Conservation (phyloP, 2,888 invertebrate genomes). For the Sisyra nigra region DNA sequence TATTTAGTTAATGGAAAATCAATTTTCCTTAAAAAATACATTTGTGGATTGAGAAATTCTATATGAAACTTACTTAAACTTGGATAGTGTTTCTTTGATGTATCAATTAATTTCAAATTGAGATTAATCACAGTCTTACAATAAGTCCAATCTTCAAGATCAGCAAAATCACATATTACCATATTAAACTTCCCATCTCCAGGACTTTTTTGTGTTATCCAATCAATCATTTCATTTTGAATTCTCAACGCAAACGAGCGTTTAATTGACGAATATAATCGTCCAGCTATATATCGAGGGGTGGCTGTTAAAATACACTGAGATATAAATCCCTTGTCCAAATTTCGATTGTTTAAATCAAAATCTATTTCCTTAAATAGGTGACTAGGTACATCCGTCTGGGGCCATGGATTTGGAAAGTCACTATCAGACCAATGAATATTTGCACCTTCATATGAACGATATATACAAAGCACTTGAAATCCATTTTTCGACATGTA, state of each 20-base stretch:
- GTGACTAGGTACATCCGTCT: constrained; percentile 21
- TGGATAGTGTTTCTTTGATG: too few species aligned
- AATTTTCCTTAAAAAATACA: too few species aligned
- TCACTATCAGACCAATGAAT: neutral
- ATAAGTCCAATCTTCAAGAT: constrained; percentile 4
- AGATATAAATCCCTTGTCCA: constrained; percentile 23
- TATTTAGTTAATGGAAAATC: too few species aligned
- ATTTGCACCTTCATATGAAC: neutral
- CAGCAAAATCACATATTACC: constrained; percentile 7
- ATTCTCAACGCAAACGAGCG: constrained; percentile 3
- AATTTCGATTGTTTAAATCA: constrained; percentile 18
- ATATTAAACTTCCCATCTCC: constrained; percentile 6
- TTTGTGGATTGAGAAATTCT: too few species aligned
- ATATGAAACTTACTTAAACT: too few species aligned
- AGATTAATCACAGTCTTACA: constrained; percentile 6
- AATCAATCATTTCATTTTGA: constrained; percentile 2
- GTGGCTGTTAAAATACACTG: constrained; percentile 29
- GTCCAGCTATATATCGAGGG: constrained; percentile 10
- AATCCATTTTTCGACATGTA: constrained; percentile 2
- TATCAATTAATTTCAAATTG: constrained; percentile 5
- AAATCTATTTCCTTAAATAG: constrained; percentile 22
- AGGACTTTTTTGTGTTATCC: constrained; percentile 7
- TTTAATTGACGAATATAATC: constrained; percentile 8
- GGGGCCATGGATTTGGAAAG: constrained; percentile 29
- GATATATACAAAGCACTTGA: constrained; percentile 6